These are phyloP conservation scores for Xiphophorus hellerii DNA, from an alignment of 2,113 vertebrate genomes.

Conservation along the genomic window DNA sequence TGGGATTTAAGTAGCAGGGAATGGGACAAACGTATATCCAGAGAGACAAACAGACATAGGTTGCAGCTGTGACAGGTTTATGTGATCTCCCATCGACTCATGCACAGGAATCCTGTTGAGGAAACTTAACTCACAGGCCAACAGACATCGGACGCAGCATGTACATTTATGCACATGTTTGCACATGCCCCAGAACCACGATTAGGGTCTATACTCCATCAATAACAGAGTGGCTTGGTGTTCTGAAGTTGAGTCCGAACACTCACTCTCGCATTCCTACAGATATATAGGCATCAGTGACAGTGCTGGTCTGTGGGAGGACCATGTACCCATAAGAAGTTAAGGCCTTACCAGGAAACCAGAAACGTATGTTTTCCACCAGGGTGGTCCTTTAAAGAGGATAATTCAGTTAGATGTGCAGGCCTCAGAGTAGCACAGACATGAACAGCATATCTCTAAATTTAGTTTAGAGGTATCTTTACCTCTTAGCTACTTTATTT, in stretches of 20 bases:
- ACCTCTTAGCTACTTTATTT: conserved; percentile 1
- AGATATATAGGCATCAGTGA: conserved; percentile 82
- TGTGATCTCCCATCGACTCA: conserved; percentile 69
- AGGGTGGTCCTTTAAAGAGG: conserved; percentile 86
- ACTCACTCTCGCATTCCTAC: conserved; percentile 42
- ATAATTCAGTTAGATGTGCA: conserved; percentile 78
- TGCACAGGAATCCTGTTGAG: conserved; percentile 44
- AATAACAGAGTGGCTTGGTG: conserved; percentile 68
- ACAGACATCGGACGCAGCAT: conserved; percentile 53
- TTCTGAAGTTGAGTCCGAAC: conserved; percentile 3
- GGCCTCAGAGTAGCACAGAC: conserved; percentile 73
- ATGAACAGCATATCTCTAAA: conserved; percentile 74
- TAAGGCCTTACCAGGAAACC: conserved; percentile 88
- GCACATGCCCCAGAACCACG: conserved; percentile 49
- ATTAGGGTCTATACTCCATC: conserved; percentile 59
- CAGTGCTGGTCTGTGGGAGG: conserved; percentile 84
- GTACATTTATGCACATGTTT: conserved; percentile 7
- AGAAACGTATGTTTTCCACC: conserved; percentile 87
- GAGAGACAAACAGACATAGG: conserved; percentile 45
- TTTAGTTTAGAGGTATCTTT: conserved; percentile 20
- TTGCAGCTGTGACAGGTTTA: conserved; percentile 72
- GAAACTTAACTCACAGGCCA: conserved; percentile 59
- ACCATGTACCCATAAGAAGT: conserved; percentile 86
- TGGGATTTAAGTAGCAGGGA: conserved; percentile 18
- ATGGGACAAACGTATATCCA: conserved; percentile 11